These are phyloP conservation scores for Grapholita molesta DNA, from an alignment of 1,140 invertebrate genomes.

Conservation along the genomic window DNA sequence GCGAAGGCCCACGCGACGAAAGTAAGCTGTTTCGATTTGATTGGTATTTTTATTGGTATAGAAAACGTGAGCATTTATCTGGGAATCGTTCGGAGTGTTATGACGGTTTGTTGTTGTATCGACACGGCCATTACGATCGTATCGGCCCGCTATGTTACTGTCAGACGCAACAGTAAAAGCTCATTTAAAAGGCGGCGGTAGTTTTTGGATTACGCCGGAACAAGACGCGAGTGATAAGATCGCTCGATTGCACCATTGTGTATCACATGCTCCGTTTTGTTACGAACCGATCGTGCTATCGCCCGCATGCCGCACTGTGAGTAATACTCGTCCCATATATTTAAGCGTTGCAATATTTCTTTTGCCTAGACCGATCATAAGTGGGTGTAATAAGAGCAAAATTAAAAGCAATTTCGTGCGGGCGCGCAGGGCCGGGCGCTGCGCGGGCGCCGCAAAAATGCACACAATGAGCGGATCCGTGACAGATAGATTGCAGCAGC, in stretches of 20 bases:
- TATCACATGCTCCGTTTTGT: constrained; percentile 3
- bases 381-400: constrained; percentile 16
- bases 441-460: constrained; percentile 18
- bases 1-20: constrained; percentile 19
- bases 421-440: neutral
- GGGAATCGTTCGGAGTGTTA: constrained; percentile 8
- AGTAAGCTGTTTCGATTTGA: constrained; percentile 21
- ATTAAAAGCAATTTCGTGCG: constrained; percentile 16
- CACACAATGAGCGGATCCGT: constrained; percentile 14
- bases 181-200: constrained; percentile 14
- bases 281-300: neutral
- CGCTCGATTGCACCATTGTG: constrained; percentile 9
- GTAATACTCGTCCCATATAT: neutral
- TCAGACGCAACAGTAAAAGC: constrained; percentile 15
- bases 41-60: constrained; percentile 21
- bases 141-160: constrained; percentile 8
- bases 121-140: constrained; percentile 11
- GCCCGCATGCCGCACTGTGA: neutral
- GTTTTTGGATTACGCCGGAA: constrained; percentile 14
- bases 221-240: constrained; percentile 1
- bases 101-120: constrained; percentile 16
- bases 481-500: constrained; percentile 23
- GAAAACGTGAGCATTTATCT: constrained; percentile 17
- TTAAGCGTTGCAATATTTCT: neutral
- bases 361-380: constrained; percentile 13